Conservation (phyloP, 2,888 invertebrate genomes). For the Apomyelois bistriatella region DNA sequence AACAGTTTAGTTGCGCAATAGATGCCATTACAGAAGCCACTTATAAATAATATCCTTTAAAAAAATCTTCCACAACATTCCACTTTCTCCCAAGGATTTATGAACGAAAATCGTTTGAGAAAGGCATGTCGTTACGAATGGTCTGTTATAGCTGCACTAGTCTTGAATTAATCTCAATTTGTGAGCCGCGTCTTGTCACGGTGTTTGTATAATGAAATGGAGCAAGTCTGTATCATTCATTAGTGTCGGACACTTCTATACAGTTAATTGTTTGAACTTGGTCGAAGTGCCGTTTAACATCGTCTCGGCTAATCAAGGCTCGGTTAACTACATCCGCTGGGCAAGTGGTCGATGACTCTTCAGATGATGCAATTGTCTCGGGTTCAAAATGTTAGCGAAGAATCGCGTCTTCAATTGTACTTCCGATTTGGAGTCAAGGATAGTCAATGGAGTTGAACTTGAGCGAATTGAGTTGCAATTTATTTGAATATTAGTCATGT, state of each 20-base stretch:
- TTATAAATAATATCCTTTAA: background rate
- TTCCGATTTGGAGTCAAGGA: slow-evolving; percentile 77
- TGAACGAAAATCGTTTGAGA: slow-evolving; percentile 4
- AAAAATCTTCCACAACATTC: slow-evolving; percentile 1
- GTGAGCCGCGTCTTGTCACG: slow-evolving; percentile 70
- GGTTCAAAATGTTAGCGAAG: slow-evolving; percentile 42
- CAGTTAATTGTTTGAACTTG: slow-evolving; percentile 79
- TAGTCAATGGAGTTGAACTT: slow-evolving; percentile 53
- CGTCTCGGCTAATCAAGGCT: slow-evolving; percentile 75
- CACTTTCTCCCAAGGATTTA: slow-evolving; percentile 1
- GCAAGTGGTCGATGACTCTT: slow-evolving; percentile 73
- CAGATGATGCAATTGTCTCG: slow-evolving; percentile 72
- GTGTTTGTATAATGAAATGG: slow-evolving; percentile 75
- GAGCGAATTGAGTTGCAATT: slow-evolving; percentile 28
- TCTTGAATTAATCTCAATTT: slow-evolving; percentile 76
- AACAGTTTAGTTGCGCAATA: slow-evolving; percentile 48
- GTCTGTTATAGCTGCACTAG: slow-evolving; percentile 37
- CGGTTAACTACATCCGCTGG: slow-evolving; percentile 76
- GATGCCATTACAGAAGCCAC: slow-evolving; percentile 29
- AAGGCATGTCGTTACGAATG: slow-evolving; percentile 12
- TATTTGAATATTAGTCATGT: slow-evolving; percentile 22
- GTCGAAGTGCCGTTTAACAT: slow-evolving; percentile 69
- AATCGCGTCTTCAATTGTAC: slow-evolving; percentile 58
- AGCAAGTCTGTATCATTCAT: slow-evolving; percentile 74
- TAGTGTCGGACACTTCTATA: slow-evolving; percentile 78